Conservation (phyloP, 2,888 invertebrate genomes). For the Galeruca laticollis region DNA sequence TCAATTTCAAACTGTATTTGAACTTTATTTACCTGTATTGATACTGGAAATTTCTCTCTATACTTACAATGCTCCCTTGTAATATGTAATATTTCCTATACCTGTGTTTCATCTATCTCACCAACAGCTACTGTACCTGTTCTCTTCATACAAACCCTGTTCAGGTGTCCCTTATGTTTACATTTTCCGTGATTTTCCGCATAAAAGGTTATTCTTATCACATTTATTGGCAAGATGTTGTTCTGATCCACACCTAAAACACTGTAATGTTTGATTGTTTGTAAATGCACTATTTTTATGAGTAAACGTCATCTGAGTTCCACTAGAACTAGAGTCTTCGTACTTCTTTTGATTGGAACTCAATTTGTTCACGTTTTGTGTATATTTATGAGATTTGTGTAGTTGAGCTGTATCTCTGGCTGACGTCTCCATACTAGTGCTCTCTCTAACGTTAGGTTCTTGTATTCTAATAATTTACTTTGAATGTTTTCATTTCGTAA, state of each 20-base stretch:
- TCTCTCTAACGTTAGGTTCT: constrained; percentile 45
- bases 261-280: too few relatives aligned
- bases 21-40: constrained; percentile 6
- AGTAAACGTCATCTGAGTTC: neutral
- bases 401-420: too few relatives aligned
- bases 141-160: constrained; percentile 9
- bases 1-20: constrained; percentile 25
- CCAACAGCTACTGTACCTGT: constrained; percentile 6
- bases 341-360: too few relatives aligned
- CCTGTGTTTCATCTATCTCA: constrained; percentile 13
- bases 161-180: constrained; percentile 17
- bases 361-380: too few relatives aligned
- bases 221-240: too few relatives aligned
- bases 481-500: constrained; percentile 47
- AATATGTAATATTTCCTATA: neutral
- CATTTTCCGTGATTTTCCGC: neutral
- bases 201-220: too few relatives aligned
- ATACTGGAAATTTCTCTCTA: constrained; percentile 17
- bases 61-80: constrained; percentile 4
- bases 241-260: too few relatives aligned
- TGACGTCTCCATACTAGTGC: constrained; percentile 38
- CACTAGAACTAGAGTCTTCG: too few relatives aligned
- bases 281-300: too few relatives aligned
- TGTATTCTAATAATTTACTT: constrained; percentile 49
- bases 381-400: too few relatives aligned